Percentiles rank a stretch among this genome's conserved stretches.
Conservation (phyloP, 2,888 invertebrate species). For the Meteorus colon region DNA sequence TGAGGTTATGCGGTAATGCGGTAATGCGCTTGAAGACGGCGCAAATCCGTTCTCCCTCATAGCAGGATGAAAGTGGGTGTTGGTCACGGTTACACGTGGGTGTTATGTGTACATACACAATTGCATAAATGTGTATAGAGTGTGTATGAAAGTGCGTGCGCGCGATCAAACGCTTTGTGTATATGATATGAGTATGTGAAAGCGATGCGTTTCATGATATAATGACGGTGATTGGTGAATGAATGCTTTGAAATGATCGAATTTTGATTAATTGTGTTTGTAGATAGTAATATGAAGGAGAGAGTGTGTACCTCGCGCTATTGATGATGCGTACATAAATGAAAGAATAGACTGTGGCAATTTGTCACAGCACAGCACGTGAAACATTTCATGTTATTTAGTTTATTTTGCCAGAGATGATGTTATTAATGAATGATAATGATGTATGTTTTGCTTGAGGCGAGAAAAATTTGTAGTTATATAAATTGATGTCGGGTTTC, state of each 20-base stretch:
- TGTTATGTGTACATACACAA: slow-evolving; percentile 12
- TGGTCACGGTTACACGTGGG: slow-evolving; percentile 22
- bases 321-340: background rate
- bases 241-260: slow-evolving; percentile 51
- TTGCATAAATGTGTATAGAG: background rate
- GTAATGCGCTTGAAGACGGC: background rate
- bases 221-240: slow-evolving; percentile 43
- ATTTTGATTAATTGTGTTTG: slow-evolving; percentile 62
- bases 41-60: background rate
- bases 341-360: slow-evolving; percentile 56
- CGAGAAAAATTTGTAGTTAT: background rate
- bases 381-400: slow-evolving; percentile 51
- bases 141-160: background rate
- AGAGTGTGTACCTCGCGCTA: background rate
- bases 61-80: slow-evolving; percentile 29
- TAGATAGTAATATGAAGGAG: slow-evolving; percentile 46
- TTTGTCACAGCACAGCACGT: slow-evolving; percentile 58
- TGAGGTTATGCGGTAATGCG: background rate
- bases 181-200: background rate
- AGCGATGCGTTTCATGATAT: slow-evolving; percentile 23
- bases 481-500: background rate
- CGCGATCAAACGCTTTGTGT: background rate
- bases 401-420: too few species aligned
- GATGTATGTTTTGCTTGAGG: slow-evolving; percentile 15
- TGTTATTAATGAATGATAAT: slow-evolving; percentile 61